phyloP scores from a whole-genome alignment of 2,113 vertebrate species.

The Cyprinodon brontotheroides region DNA sequence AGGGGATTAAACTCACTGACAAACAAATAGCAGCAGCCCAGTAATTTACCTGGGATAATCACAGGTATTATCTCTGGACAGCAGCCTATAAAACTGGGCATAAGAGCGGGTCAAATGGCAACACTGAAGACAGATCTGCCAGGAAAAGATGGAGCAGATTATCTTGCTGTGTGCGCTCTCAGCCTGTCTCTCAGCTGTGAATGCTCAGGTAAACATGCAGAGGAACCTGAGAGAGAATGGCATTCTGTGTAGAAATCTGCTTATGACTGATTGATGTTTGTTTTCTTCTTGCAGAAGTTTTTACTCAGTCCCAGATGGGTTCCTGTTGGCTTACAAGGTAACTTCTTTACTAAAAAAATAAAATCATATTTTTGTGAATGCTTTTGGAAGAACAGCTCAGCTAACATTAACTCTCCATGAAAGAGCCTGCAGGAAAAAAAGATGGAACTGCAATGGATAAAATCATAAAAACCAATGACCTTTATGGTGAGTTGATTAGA shows the following conservation, averaged over 20 bases:
- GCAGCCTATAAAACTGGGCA: slow-evolving; percentile 69
- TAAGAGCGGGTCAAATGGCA: slow-evolving; percentile 59
- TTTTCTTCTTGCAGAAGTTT: slow-evolving; percentile 59
- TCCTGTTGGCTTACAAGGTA: slow-evolving; percentile 64
- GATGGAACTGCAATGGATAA: slow-evolving; percentile 75
- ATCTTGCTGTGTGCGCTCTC: slow-evolving; percentile 62
- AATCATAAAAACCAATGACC: slow-evolving; percentile 77
- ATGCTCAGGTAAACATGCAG: slow-evolving; percentile 69
- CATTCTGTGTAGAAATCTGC: not conserved
- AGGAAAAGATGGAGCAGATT: slow-evolving; percentile 61
- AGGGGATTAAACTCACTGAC: slow-evolving; percentile 62
- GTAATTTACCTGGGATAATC: slow-evolving; percentile 67
- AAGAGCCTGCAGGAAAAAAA: slow-evolving; percentile 42
- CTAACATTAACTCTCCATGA: slow-evolving; percentile 11
- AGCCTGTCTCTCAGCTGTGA: slow-evolving; percentile 45
- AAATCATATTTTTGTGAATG: not conserved
- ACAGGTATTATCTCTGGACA: slow-evolving; percentile 59
- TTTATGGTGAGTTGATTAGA: slow-evolving; percentile 56
- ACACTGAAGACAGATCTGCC: slow-evolving; percentile 44
- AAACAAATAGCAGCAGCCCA: slow-evolving; percentile 60
- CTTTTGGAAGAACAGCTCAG: not conserved
- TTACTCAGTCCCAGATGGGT: slow-evolving; percentile 58
- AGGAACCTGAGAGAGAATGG: not conserved
- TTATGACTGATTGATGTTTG: not conserved
- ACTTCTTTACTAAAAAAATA: not conserved